These are phyloP conservation scores for Sebastes kiyomatsui DNA, from an alignment of 2,797 vertebrate genomes.

Conservation along the genomic window DNA sequence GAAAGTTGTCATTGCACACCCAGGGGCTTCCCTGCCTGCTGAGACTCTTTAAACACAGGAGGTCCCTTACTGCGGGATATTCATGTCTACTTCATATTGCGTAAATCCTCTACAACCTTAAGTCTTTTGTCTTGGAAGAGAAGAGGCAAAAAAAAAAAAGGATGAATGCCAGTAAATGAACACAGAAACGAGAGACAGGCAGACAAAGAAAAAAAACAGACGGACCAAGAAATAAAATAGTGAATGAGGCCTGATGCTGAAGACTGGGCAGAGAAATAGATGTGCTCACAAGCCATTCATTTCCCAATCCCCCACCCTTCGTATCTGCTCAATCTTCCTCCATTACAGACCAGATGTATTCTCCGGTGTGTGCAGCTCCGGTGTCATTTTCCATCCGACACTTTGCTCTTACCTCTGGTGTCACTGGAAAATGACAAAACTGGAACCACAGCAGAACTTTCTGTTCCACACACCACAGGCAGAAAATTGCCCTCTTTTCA, in stretches of 20 bases:
- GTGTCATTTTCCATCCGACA: slow-evolving; percentile 68
- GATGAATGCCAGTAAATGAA: slow-evolving; percentile 34
- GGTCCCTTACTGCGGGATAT: not conserved
- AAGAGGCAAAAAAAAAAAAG: slow-evolving; percentile 11
- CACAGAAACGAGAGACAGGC: slow-evolving; percentile 12
- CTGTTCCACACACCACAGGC: slow-evolving; percentile 58
- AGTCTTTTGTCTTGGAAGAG: slow-evolving; percentile 3
- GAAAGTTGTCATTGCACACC: slow-evolving; percentile 5
- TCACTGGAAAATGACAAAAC: slow-evolving; percentile 72
- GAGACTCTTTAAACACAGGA: not conserved
- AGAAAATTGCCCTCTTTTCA: slow-evolving; percentile 70
- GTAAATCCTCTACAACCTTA: slow-evolving; percentile 18
- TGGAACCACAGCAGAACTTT: slow-evolving; percentile 64
- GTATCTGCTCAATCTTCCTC: slow-evolving; percentile 72
- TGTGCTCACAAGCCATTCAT: slow-evolving; percentile 71
- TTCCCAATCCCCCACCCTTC: slow-evolving; percentile 68
- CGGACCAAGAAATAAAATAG: slow-evolving; percentile 54
- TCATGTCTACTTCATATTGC: not conserved
- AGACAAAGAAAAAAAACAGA: slow-evolving; percentile 29
- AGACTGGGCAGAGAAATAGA: slow-evolving; percentile 45
- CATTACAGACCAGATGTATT: slow-evolving; percentile 62
- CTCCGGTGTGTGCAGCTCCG: slow-evolving; percentile 40
- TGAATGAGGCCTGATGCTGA: slow-evolving; percentile 62
- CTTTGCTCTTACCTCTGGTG: slow-evolving; percentile 62
- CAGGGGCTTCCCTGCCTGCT: not conserved